These are phyloP conservation scores for Lates calcarifer DNA, from an alignment of 2,113 vertebrate species.

Conservation along the genomic window DNA sequence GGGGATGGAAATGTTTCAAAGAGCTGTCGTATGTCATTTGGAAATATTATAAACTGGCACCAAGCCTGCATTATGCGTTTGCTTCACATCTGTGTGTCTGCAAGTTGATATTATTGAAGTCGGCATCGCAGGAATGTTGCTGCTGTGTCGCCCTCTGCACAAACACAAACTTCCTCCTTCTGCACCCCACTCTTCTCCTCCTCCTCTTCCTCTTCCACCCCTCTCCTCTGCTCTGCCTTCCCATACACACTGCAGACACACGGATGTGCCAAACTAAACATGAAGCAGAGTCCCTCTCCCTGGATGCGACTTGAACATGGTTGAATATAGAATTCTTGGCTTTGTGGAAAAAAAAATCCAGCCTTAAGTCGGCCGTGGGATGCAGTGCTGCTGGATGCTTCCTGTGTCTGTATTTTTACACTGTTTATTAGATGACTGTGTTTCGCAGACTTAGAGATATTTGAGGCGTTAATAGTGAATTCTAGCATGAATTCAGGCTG, in stretches of 20 bases:
- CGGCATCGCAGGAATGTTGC: constrained; percentile 55
- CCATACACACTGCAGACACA: constrained; percentile 66
- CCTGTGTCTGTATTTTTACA: not conserved
- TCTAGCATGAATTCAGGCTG: not conserved
- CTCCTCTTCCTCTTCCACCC: constrained; percentile 30
- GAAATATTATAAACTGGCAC: not conserved
- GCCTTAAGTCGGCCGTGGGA: not conserved
- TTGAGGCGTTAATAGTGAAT: not conserved
- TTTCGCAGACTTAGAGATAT: not conserved
- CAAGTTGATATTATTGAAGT: constrained; percentile 51
- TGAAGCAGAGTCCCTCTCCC: constrained; percentile 29
- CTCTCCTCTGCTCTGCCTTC: constrained; percentile 52
- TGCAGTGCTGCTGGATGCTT: not conserved
- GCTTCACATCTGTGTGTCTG: constrained; percentile 6
- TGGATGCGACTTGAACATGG: not conserved
- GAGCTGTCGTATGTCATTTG: not conserved
- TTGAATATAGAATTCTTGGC: not conserved
- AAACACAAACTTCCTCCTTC: constrained; percentile 75
- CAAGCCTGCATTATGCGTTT: not conserved
- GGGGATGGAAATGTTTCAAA: too few relatives aligned
- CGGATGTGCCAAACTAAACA: constrained; percentile 72
- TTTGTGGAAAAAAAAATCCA: not conserved
- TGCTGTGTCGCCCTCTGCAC: constrained; percentile 57
- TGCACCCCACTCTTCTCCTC: constrained; percentile 33
- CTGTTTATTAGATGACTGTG: not conserved